Base-by-base conservation (phyloP, 2,113 vertebrate genomes). In the Corynorhinus townsendii region DNA sequence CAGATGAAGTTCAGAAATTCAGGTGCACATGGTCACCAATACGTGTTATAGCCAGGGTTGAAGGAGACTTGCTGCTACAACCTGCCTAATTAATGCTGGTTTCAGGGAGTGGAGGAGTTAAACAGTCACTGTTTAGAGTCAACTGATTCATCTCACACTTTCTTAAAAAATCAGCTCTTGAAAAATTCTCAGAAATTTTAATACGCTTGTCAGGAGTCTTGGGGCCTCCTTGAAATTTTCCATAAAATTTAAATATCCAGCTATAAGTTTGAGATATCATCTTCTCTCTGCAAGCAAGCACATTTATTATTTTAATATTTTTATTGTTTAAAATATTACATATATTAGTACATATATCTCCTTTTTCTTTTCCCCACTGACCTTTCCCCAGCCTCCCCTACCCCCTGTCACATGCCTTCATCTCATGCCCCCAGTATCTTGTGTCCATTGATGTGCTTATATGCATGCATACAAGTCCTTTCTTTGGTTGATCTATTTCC, bases 151-250 rank as follows among this genome's bases (percentile, higher is more conserved):
- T 71, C 7, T 33, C 66, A 72, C 11, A 52, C 16, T 85, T 71
- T 62, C 28, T 88, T 54, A 49, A 52, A 28, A 85, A 86, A 72
- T 62, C 52, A 72, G 59, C 22, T 72, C 45, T 30, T 88, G 75
- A 19, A 91, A 84, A 89, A 80, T 93, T 91, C 80, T 84, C 33
- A 88, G 15, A 88, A 24, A 38, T 82, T 64, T 43, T 26, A 82
- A 73, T 38, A 69, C 45, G 12, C 6, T 76, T 40, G 8, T 73
- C 40, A 35, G 38, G 5, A 95, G 47, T 75, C 89, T 59, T 38
- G 86, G 19, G 12, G 11, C 11, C 52, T 73, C 20, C 19, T 92
- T n/a, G 24, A 86, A 86, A 86, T 80, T 94, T 52, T 45, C 82
- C 38, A 54, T 40, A 86, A 88, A 94, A 86, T 79, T 43, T 76